These are phyloP conservation scores for Leucophenga montana DNA, from an alignment of 2,888 invertebrate species.

Conservation along the genomic window DNA sequence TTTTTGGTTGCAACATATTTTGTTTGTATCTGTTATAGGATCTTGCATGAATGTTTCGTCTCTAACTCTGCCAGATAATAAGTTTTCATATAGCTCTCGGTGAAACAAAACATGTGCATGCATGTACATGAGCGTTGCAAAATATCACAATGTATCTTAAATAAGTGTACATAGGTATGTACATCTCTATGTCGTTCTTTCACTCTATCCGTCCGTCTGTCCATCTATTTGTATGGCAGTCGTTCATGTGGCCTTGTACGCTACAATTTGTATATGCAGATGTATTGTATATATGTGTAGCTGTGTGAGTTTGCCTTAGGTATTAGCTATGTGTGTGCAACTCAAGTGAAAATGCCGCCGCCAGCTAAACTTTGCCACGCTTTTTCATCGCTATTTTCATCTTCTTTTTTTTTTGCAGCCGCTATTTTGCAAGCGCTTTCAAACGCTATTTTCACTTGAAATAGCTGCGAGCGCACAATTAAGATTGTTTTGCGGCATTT, in stretches of 20 bases:
- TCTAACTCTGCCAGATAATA: no score
- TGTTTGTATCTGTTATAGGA: no score
- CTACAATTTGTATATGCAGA: neutral
- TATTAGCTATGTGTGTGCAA: slow-evolving; percentile 27
- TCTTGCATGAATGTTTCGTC: no score
- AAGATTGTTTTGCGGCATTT: slow-evolving; percentile 26
- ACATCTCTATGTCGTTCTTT: no score
- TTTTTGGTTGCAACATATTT: no score
- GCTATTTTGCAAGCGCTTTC: slow-evolving; percentile 5
- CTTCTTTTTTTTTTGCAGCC: neutral
- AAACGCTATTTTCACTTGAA: slow-evolving; percentile 22
- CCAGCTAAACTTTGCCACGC: slow-evolving; percentile 24
- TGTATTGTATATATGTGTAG: neutral
- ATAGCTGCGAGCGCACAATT: slow-evolving; percentile 21
- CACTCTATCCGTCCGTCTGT: no score
- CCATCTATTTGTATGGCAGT: neutral
- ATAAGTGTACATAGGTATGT: no score
- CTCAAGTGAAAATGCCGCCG: slow-evolving; percentile 26
- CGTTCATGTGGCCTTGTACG: slow-evolving; percentile 2
- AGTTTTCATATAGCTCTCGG: no score
- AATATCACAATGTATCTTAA: no score
- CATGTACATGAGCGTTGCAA: no score
- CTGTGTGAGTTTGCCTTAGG: slow-evolving; percentile 9
- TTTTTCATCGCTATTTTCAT: neutral
- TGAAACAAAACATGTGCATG: no score